A percentile compares a stretch with the other conserved stretches of the same genome.
phyloP scores from a whole-genome alignment of 2,888 invertebrate species.

The Formica aserva region DNA sequence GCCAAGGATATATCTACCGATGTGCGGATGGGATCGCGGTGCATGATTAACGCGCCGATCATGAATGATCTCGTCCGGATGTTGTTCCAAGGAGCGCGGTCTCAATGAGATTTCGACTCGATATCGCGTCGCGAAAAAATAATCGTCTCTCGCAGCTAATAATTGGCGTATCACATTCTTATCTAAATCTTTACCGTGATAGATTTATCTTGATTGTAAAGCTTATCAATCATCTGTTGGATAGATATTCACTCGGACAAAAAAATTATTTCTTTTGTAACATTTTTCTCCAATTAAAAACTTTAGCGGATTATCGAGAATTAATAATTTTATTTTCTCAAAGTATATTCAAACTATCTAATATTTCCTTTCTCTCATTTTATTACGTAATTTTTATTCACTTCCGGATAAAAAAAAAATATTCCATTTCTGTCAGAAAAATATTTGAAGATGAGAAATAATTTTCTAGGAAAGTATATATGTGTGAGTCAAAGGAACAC shows the following conservation, averaged over 20 bases:
- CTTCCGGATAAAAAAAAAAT: neutral
- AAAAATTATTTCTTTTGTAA: neutral
- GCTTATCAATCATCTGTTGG: neutral
- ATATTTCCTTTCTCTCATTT: neutral
- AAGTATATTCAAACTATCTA: neutral
- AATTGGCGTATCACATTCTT: neutral
- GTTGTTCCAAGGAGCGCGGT: slow-evolving; percentile 9
- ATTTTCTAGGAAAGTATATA: neutral
- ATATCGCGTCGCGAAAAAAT: neutral
- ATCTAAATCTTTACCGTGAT: neutral
- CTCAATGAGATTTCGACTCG: slow-evolving; percentile 24
- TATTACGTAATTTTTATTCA: neutral
- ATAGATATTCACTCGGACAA: neutral
- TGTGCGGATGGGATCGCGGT: slow-evolving; percentile 38
- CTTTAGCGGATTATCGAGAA: neutral
- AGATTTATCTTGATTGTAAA: neutral
- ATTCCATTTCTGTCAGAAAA: neutral
- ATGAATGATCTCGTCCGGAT: slow-evolving; percentile 30
- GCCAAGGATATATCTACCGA: slow-evolving; percentile 63
- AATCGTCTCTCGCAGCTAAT: neutral
- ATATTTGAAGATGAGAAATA: neutral
- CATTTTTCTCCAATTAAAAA: neutral
- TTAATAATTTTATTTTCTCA: neutral
- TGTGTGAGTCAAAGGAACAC: neutral
- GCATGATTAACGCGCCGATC: slow-evolving; percentile 38